Base-by-base conservation (phyloP, 2,797 vertebrate genomes). In the Pelochelys cantorii region DNA sequence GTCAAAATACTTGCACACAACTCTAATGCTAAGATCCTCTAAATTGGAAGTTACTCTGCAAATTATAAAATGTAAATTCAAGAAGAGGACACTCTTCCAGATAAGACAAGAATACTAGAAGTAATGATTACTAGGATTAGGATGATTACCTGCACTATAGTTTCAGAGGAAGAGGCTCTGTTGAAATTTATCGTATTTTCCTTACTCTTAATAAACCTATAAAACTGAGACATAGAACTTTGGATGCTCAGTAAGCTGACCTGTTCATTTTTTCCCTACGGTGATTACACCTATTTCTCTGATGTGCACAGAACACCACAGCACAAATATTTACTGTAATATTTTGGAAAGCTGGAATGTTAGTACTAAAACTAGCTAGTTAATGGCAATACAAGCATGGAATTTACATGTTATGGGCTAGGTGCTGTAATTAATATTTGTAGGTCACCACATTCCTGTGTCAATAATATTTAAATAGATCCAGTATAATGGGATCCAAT, bases 391-490 rank as follows among this genome's bases (percentile, higher is more conserved):
- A 95, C 1, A 77, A 2, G 53, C 92, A 90, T 80, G 83, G 87
- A 79, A 56, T 52, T 23, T 11, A 25, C 2, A 48, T 78, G 68
- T 87, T 29, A 2, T 71, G 3, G 81, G 85, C 60, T 68, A 89
- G 94, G 79, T 93, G 94, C 54, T 84, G 2, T 9, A 54, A 68
- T 84, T 87, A 77, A 71, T 37, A 37, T 55, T 42, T 91, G 88
- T 88, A 90, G 95, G 87, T 94, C 90, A 90, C 95, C 93, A 92
- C 89, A 93, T 85, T 93, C 13, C 84, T 90, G 92, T 80, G 1
- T 25, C 89, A 84, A 54, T 20, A 54, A 92, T 93, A 95, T 96
- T 96, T 96, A 95, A 92, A 83, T 82, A 85, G 90, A 93, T 86
- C 89, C 89, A 90, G n/a, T 20, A 86, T 88, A 92, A 90, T 79